Conservation (phyloP, 2,113 vertebrate genomes). For the Ursus arctos region DNA sequence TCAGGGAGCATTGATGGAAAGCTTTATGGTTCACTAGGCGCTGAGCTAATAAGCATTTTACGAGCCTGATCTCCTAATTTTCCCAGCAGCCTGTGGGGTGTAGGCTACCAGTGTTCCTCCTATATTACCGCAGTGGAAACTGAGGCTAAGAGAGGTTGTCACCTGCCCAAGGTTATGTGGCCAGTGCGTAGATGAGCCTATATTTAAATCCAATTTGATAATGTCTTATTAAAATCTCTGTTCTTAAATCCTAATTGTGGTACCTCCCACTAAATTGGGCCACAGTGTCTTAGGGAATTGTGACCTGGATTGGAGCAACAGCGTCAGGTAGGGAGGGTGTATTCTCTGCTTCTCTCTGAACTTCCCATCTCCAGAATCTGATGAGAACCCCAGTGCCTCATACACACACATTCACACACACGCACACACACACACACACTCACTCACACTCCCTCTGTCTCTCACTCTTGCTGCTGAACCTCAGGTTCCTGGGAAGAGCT, state of each 20-base stretch:
- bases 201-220: constrained; percentile 28
- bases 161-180: not conserved
- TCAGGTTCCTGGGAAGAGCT: not conserved
- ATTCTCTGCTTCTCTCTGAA: constrained; percentile 30
- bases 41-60: not conserved
- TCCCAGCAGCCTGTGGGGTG: not conserved
- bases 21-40: not conserved
- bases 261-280: not conserved
- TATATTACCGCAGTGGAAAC: not conserved
- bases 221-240: constrained; percentile 14
- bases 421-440: no score
- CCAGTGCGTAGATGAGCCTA: not conserved
- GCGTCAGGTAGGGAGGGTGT: not conserved
- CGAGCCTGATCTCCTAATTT: not conserved
- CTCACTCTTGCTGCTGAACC: not conserved
- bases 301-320: not conserved
- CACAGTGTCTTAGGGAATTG: constrained; percentile 25
- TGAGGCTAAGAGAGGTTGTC: not conserved
- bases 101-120: not conserved
- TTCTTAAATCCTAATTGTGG: constrained; percentile 44
- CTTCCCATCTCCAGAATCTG: not conserved
- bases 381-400: not conserved
- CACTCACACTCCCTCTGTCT: not conserved
- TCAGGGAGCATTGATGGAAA: not conserved
- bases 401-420: no score